A percentile compares a stretch with the other conserved stretches of the same genome.
Conservation (phyloP, 2,113 vertebrate genomes). For the Ptilorrhoa leucosticta region DNA sequence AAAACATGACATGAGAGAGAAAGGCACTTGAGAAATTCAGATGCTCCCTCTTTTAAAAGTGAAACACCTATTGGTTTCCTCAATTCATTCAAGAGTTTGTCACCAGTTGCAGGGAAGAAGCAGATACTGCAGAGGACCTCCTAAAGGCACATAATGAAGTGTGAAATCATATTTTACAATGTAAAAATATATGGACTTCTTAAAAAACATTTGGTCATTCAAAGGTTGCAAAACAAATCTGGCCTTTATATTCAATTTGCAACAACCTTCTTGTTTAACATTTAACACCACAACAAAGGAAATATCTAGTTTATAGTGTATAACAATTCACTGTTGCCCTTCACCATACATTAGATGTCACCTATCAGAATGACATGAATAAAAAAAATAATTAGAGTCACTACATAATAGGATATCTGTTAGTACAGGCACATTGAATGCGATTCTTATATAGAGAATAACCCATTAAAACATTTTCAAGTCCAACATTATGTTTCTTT, state of each 20-base stretch:
- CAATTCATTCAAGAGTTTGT: background rate
- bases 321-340: slow-evolving; percentile 62
- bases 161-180: background rate
- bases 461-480: background rate
- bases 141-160: background rate
- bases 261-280: slow-evolving; percentile 37
- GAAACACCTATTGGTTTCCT: background rate
- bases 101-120: background rate
- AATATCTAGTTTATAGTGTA: slow-evolving; percentile 46
- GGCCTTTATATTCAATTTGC: slow-evolving; percentile 39
- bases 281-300: slow-evolving; percentile 51
- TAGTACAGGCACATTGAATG: background rate
- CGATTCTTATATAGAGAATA: background rate
- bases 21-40: background rate
- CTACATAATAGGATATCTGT: background rate
- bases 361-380: slow-evolving; percentile 48
- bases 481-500: background rate
- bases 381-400: slow-evolving; percentile 24
- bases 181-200: background rate
- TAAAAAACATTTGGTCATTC: background rate
- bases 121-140: background rate
- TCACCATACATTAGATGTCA: slow-evolving; percentile 55
- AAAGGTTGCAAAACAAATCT: background rate
- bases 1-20: background rate
- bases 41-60: background rate